Conservation (phyloP, 1,140 invertebrate genomes). For the Drosophila lini region DNA sequence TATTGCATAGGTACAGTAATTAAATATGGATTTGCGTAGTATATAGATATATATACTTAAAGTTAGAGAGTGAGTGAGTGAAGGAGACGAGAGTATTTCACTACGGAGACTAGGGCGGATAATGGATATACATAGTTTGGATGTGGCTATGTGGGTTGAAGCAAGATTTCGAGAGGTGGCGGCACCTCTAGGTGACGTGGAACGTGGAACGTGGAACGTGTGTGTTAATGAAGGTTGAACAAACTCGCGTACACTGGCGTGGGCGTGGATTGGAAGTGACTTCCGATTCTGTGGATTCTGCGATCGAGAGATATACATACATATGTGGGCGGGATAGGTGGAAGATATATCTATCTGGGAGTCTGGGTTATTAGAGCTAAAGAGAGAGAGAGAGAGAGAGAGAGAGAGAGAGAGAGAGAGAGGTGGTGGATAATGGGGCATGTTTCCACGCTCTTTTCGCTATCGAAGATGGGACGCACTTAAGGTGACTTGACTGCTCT, state of each 20-base stretch:
- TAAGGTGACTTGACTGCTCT: conserved; percentile 28
- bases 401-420: not conserved
- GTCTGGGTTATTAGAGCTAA: conserved; percentile 18
- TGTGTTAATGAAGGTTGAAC: conserved; percentile 25
- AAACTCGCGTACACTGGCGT: conserved; percentile 14
- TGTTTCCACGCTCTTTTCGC: conserved; percentile 24
- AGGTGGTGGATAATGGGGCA: conserved; percentile 11
- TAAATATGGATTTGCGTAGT: conserved; percentile 27
- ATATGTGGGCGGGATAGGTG: conserved; percentile 23
- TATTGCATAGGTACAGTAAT: conserved; percentile 33
- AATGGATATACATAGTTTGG: conserved; percentile 16
- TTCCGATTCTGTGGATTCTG: conserved; percentile 12
- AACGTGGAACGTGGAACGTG: not conserved
- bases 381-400: not conserved
- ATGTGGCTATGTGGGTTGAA: conserved; percentile 18
- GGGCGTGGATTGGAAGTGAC: conserved; percentile 8
- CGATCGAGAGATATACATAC: conserved; percentile 24
- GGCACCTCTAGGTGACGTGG: conserved; percentile 11
- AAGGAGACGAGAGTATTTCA: conserved; percentile 10
- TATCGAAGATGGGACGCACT: conserved; percentile 25
- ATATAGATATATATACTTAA: conserved; percentile 28
- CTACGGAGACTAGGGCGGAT: conserved; percentile 37
- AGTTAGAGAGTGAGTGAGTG: conserved; percentile 26
- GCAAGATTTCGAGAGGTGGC: conserved; percentile 17
- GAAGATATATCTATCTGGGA: conserved; percentile 27